Evolutionary conservation across 2,797 vertebrate genomes (phyloP).

Genomic region (Scomberomorus guttatus): DNA sequence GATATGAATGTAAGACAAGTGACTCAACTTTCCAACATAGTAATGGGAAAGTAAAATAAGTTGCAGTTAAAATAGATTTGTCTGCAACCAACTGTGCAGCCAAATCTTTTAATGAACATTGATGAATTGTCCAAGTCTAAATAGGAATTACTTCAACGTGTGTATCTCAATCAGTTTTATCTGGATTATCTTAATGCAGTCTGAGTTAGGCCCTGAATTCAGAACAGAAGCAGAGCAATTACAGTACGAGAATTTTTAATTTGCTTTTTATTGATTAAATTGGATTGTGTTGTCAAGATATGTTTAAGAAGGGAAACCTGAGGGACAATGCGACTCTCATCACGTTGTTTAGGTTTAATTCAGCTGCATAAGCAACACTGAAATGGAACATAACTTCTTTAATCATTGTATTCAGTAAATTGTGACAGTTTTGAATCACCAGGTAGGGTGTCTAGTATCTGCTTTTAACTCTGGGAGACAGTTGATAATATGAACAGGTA

Average conservation of each 20-base stretch:
- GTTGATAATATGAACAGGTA: neutral
- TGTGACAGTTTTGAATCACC: neutral
- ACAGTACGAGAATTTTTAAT: neutral
- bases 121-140: neutral
- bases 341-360: constrained; percentile 8
- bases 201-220: neutral
- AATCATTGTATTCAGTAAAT: constrained; percentile 1
- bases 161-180: neutral
- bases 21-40: neutral
- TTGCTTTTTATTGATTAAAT: neutral
- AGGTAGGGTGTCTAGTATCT: neutral
- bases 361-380: neutral
- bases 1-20: neutral
- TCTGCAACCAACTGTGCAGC: neutral
- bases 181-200: neutral
- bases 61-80: neutral
- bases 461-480: constrained; percentile 8
- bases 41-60: neutral
- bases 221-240: neutral
- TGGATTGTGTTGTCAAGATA: neutral
- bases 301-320: neutral
- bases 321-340: neutral
- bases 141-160: too few species aligned
- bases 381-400: neutral
- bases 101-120: neutral